Evolutionary conservation across 2,888 invertebrate species (phyloP).

Genomic region (Netelia melanura): DNA sequence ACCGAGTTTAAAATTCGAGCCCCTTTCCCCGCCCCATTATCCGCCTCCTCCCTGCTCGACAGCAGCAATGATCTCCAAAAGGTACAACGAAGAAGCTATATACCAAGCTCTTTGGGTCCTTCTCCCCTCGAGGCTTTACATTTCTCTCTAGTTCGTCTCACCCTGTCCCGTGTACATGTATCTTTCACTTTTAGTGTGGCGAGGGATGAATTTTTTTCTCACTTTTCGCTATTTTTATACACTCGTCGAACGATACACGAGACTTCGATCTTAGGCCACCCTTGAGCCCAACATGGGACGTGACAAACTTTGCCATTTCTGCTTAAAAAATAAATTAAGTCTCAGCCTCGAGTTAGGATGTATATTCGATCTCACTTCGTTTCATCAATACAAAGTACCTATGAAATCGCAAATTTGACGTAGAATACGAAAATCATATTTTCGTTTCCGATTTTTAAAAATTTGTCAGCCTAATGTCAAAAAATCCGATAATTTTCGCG

Average conservation of each 20-base stretch:
- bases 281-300: neutral
- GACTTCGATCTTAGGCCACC: constrained; percentile 26
- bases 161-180: neutral
- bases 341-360: no score
- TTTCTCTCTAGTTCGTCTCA: constrained; percentile 31
- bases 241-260: constrained; percentile 27
- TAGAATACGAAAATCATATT: no score
- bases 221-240: constrained; percentile 64
- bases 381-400: no score
- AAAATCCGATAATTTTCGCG: no score
- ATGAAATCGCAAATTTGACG: no score
- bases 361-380: no score
- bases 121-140: constrained; percentile 14
- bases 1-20: constrained; percentile 62
- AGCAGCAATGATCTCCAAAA: constrained; percentile 35
- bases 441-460: no score
- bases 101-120: neutral
- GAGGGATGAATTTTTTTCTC: constrained; percentile 1
- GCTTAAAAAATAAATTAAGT: no score
- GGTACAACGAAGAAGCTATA: neutral
- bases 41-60: constrained; percentile 15
- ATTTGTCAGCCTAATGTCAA: no score
- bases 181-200: constrained; percentile 24
- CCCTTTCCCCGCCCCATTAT: constrained; percentile 46
- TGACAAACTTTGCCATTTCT: no score